A percentile compares a stretch with the other conserved stretches of the same genome.
These are phyloP conservation scores for Alosa sapidissima DNA, from an alignment of 2,797 vertebrate species.

Conservation along the genomic window DNA sequence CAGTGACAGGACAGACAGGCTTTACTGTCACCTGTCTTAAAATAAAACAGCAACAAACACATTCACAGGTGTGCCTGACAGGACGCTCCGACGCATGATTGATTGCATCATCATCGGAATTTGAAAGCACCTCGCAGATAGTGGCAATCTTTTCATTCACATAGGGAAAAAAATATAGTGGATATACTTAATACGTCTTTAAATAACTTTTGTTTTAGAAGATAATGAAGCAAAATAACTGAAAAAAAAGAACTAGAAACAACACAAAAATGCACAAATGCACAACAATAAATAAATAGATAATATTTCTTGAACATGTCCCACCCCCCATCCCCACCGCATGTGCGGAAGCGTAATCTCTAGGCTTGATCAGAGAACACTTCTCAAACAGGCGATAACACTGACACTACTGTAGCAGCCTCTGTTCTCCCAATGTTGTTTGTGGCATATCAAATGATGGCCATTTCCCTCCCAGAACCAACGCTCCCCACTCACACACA, in stretches of 20 bases:
- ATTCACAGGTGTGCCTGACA: constrained; percentile 46
- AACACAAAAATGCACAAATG: neutral
- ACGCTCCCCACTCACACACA: neutral
- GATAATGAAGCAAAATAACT: neutral
- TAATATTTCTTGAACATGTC: neutral
- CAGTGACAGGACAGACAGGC: constrained; percentile 47
- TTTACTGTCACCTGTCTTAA: constrained; percentile 57
- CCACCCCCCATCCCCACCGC: constrained; percentile 23
- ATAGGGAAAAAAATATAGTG: constrained; percentile 27
- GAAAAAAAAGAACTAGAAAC: neutral
- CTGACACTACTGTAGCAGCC: constrained; percentile 51
- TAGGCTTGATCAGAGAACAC: constrained; percentile 58
- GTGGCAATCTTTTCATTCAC: constrained; percentile 18
- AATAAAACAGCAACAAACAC: constrained; percentile 51
- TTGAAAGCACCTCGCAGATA: constrained; percentile 49
- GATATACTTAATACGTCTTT: neutral
- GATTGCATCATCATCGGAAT: constrained; percentile 62
- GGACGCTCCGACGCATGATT: constrained; percentile 54
- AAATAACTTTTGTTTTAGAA: neutral
- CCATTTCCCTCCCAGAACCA: constrained; percentile 22
- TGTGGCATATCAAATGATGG: constrained; percentile 56
- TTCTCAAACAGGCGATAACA: constrained; percentile 48
- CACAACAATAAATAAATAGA: neutral
- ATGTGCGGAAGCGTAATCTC: constrained; percentile 51
- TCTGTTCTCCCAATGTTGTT: constrained; percentile 47